A percentile compares a stretch with the other conserved stretches of the same genome.
phyloP scores from a whole-genome alignment of 2,888 invertebrate genomes.

The Synergus itoensis region DNA sequence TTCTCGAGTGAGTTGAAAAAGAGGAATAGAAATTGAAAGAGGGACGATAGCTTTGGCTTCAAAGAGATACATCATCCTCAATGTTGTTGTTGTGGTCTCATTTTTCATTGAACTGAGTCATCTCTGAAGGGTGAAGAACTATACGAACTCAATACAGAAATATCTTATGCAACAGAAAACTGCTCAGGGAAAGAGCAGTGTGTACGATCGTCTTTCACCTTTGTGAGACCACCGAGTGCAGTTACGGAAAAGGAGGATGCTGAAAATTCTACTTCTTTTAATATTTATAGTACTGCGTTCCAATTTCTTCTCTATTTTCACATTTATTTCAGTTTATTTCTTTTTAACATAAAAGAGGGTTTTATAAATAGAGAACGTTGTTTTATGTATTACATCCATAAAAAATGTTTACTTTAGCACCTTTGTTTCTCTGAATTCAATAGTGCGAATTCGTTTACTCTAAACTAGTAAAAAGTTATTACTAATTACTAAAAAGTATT shows the following conservation, averaged over 20 bases:
- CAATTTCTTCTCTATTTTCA: not conserved
- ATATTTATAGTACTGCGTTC: slow-evolving; percentile 10
- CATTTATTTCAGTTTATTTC: not conserved
- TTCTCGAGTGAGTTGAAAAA: not conserved
- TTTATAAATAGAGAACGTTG: not conserved
- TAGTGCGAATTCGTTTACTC: no score
- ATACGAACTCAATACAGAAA: not conserved
- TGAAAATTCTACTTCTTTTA: slow-evolving; percentile 29
- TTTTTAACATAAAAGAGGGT: not conserved
- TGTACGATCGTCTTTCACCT: slow-evolving; percentile 16
- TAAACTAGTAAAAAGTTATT: no score
- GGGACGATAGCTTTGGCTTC: slow-evolving; percentile 19
- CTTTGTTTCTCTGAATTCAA: not conserved
- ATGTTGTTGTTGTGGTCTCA: not conserved
- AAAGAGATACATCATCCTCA: not conserved
- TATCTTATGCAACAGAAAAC: slow-evolving; percentile 29
- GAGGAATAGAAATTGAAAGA: slow-evolving; percentile 11
- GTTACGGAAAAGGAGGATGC: slow-evolving; percentile 8
- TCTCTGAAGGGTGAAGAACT: slow-evolving; percentile 19
- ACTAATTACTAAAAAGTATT: no score
- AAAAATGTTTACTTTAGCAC: not conserved
- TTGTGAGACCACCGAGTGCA: slow-evolving; percentile 13
- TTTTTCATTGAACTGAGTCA: slow-evolving; percentile 1
- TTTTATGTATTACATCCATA: not conserved
- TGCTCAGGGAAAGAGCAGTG: not conserved